A percentile compares a stretch with the other conserved stretches of the same genome.
These are phyloP conservation scores for Tapirus indicus DNA, from an alignment of 2,797 vertebrate genomes.

Conservation along the genomic window DNA sequence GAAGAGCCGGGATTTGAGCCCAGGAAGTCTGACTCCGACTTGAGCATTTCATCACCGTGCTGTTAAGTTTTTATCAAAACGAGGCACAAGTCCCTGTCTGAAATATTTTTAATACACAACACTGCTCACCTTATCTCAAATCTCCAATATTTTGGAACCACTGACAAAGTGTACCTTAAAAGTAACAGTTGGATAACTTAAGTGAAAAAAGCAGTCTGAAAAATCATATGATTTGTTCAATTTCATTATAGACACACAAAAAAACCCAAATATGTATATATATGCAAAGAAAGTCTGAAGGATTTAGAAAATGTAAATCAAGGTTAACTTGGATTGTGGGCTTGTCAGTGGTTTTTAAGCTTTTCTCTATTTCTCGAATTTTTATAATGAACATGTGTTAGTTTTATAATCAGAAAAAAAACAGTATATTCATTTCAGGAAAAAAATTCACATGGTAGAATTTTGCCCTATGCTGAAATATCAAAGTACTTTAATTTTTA, in stretches of 20 bases:
- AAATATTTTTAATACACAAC: not conserved
- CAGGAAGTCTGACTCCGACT: not conserved
- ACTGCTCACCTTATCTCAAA: not conserved
- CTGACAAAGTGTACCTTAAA: not conserved
- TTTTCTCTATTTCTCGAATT: not conserved
- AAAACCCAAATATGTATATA: accelerated
- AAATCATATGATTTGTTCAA: not conserved
- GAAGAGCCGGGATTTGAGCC: not conserved
- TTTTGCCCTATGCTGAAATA: not conserved
- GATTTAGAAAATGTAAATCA: not conserved
- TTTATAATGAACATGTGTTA: not conserved
- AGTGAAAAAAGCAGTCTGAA: not conserved
- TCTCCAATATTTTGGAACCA: not conserved
- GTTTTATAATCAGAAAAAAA: not conserved
- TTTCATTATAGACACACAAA: not conserved
- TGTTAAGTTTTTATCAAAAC: not conserved
- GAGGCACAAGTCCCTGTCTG: not conserved
- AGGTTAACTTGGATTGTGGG: not conserved
- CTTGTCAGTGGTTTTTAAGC: not conserved
- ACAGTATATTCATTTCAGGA: not conserved
- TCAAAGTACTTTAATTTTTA: not conserved
- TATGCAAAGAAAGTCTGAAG: not conserved
- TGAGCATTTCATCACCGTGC: accelerated
- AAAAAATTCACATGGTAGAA: not conserved
- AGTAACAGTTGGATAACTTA: not conserved